These are phyloP conservation scores for Pipistrellus nathusii DNA, from an alignment of 2,797 vertebrate genomes.

Conservation along the genomic window DNA sequence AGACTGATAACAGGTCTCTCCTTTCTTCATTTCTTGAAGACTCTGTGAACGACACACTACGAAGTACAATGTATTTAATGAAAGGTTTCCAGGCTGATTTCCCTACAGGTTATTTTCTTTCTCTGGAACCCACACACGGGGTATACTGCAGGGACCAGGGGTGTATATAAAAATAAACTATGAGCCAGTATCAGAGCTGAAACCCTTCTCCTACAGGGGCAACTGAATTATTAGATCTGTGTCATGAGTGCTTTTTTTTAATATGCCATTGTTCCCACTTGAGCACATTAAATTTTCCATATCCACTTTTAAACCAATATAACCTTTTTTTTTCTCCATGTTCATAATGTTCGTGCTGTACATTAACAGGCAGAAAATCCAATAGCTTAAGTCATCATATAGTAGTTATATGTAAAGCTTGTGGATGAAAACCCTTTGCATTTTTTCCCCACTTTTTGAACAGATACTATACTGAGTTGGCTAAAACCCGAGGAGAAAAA, in stretches of 20 bases:
- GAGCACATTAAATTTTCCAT: constrained; percentile 89
- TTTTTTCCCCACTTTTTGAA: constrained; percentile 59
- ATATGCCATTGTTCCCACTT: constrained; percentile 90
- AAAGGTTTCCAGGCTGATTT: constrained; percentile 91
- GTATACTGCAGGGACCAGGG: constrained; percentile 89
- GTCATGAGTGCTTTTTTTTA: constrained; percentile 90
- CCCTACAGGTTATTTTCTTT: constrained; percentile 90
- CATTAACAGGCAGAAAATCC: constrained; percentile 85
- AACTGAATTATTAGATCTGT: constrained; percentile 91
- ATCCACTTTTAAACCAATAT: constrained; percentile 89
- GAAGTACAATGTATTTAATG: constrained; percentile 90
- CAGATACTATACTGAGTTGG: constrained; percentile 42
- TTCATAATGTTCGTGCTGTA: constrained; percentile 87
- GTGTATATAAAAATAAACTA: constrained; percentile 91
- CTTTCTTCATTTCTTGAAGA: constrained; percentile 88
- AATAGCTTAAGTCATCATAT: constrained; percentile 86
- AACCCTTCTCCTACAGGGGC: constrained; percentile 88
- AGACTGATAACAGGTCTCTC: constrained; percentile 86
- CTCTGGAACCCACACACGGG: constrained; percentile 88
- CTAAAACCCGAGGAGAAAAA: constrained; percentile 29
- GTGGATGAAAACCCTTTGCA: constrained; percentile 85
- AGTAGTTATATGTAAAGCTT: constrained; percentile 86
- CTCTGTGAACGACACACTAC: constrained; percentile 88
- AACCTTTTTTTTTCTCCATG: constrained; percentile 85
- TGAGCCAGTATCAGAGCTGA: constrained; percentile 87